Base-by-base conservation (phyloP, 2,113 vertebrate genomes). In the Crypturellus undulatus region DNA sequence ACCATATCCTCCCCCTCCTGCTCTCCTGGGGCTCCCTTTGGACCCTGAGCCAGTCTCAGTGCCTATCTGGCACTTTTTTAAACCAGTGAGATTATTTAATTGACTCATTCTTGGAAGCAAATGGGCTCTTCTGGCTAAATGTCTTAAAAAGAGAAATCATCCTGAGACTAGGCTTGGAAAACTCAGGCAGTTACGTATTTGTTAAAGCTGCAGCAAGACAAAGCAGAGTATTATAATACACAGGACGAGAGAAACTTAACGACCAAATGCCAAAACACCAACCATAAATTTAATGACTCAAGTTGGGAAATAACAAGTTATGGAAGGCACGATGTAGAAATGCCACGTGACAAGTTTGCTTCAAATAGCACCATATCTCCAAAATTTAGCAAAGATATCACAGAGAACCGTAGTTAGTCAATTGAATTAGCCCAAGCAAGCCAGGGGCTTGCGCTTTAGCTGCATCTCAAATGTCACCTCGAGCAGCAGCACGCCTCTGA, bases 171-270 rank as follows among this genome's bases (percentile, higher is more conserved):
- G 36, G n/a, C 75, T 95, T 92, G 89, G 69, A 84, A 84, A 91
- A 70, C 34, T 86, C 77, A 47, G 34, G 42, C 91, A 87, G 52
- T n/a, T 18, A 59, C 9, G 30, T 76, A 36, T 79, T 81, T 81
- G 43, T 94, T 95, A 89, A 92, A 95, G 91, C 71, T 79, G 77
- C 65, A 93, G 94, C 42, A 83, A 84, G 69, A 68, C 4, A 75
- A 90, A 94, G 42, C 54, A 90, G 28, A 15, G 32, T 43, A 51
- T 32, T 88, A 47, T 8, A 79, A 81, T 17, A 5, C 22, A 16
- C 84, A 86, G 36, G 24, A 47, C 5, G 24, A 28, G 30, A 60
- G 20, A 90, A 80, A 80, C 2, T 21, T 63, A 42, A 51, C 24
- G 63, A n/a, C 3, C 38, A 64, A 54, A 73, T 15, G 18, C 82